These are phyloP conservation scores for Acrossocheilus wenchowensis DNA, from an alignment of 2,797 vertebrate genomes.

Conservation along the genomic window DNA sequence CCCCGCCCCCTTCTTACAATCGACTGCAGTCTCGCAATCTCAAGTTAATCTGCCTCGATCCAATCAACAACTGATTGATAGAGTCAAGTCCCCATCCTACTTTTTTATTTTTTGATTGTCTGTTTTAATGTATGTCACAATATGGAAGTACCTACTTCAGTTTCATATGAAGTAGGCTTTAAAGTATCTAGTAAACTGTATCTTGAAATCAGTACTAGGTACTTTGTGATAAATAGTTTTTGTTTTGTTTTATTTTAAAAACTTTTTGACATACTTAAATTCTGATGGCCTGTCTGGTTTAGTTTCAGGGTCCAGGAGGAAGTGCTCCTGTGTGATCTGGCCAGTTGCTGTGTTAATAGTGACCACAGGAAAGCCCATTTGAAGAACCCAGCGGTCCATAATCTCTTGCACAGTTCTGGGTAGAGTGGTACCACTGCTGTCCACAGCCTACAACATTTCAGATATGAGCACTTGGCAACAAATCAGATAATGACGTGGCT, in stretches of 20 bases:
- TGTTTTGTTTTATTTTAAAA: background rate
- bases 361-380: constrained; percentile 95
- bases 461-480: background rate
- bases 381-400: constrained; percentile 94
- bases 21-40: background rate
- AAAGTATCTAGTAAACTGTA: background rate
- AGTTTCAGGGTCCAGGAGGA: constrained; percentile 83
- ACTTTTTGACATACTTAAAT: constrained; percentile 77
- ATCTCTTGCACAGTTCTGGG: constrained; percentile 70
- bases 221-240: background rate
- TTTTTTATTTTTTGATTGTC: too few relatives aligned
- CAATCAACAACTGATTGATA: background rate
- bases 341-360: constrained; percentile 78
- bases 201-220: background rate
- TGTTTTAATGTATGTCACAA: background rate
- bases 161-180: background rate
- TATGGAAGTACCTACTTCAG: background rate
- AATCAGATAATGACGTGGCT: background rate
- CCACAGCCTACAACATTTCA: constrained; percentile 74
- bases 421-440: accelerated
- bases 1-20: background rate
- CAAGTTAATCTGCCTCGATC: background rate
- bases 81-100: too few relatives aligned
- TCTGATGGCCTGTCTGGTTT: constrained; percentile 73
- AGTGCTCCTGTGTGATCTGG: constrained; percentile 79